Conservation (phyloP, 2,888 invertebrate species). For the Fragum whitleyi region DNA sequence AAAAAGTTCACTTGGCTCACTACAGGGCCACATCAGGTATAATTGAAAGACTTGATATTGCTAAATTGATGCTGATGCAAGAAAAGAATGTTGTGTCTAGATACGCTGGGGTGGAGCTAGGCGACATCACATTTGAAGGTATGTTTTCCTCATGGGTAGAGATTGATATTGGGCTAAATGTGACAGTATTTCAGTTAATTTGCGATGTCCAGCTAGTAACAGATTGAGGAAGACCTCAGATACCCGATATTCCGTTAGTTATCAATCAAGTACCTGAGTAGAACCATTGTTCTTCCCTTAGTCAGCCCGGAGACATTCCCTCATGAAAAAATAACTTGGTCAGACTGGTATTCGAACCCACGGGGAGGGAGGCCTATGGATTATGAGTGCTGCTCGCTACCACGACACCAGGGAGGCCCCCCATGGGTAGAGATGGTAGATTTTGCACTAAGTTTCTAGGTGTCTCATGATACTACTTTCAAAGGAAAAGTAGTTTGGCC, state of each 20-base stretch:
- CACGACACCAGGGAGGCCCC: no score
- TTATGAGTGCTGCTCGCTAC: no score
- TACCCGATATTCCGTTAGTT: background rate
- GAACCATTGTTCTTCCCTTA: background rate
- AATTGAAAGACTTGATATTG: constrained; percentile 14
- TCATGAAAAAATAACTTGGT: no score
- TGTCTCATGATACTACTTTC: no score
- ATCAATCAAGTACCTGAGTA: background rate
- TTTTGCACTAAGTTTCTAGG: no score
- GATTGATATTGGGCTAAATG: background rate
- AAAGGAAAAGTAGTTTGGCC: no score
- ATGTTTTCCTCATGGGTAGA: background rate
- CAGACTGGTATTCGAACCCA: no score
- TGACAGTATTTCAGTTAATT: background rate
- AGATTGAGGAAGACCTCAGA: background rate
- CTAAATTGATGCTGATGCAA: constrained; percentile 27
- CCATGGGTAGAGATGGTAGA: no score
- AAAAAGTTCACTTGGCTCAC: constrained; percentile 14
- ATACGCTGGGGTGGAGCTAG: background rate
- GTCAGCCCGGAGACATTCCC: background rate
- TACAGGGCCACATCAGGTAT: constrained; percentile 24
- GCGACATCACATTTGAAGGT: constrained; percentile 9
- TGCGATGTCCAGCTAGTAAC: background rate
- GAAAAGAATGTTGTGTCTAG: constrained; percentile 22
- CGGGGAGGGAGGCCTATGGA: no score